Evolutionary conservation across 2,888 invertebrate genomes (phyloP).

Genomic region (Melieria picta): DNA sequence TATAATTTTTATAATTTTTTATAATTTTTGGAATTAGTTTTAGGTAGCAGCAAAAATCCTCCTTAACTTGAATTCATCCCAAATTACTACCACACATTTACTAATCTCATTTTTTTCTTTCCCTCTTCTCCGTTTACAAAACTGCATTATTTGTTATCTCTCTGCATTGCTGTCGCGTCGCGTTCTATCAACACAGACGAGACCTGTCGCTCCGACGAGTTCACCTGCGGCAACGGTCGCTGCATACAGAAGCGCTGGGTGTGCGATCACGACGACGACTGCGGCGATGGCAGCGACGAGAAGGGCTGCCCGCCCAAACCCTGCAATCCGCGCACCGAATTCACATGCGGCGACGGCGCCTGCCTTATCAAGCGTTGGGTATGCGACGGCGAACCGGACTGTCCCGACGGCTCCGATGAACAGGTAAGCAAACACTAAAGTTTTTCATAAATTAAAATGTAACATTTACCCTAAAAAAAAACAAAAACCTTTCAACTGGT

Average conservation of each 20-base stretch:
- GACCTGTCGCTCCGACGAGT: conserved; percentile 91
- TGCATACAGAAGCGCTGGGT: conserved; percentile 89
- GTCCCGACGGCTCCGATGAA: conserved; percentile 86
- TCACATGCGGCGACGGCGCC: conserved; percentile 77
- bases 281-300: conserved; percentile 87
- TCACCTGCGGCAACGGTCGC: conserved; percentile 89
- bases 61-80: conserved; percentile 18
- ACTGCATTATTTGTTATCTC: background rate
- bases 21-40: conserved; percentile 1
- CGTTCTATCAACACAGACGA: conserved; percentile 72
- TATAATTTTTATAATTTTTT: conserved; percentile 5
- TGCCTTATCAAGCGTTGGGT: conserved; percentile 85
- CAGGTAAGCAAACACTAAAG: conserved; percentile 66
- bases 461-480: too few species aligned
- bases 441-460: too few species aligned
- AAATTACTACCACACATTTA: conserved; percentile 15
- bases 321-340: conserved; percentile 77
- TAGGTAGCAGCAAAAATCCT: conserved; percentile 14
- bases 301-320: conserved; percentile 76
- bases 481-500: too few species aligned
- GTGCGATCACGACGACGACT: conserved; percentile 88
- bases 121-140: background rate
- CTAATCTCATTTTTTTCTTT: conserved; percentile 23
- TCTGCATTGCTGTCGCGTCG: background rate
- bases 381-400: conserved; percentile 90